Conservation (phyloP, 2,888 invertebrate species). For the Diaphora mendica region DNA sequence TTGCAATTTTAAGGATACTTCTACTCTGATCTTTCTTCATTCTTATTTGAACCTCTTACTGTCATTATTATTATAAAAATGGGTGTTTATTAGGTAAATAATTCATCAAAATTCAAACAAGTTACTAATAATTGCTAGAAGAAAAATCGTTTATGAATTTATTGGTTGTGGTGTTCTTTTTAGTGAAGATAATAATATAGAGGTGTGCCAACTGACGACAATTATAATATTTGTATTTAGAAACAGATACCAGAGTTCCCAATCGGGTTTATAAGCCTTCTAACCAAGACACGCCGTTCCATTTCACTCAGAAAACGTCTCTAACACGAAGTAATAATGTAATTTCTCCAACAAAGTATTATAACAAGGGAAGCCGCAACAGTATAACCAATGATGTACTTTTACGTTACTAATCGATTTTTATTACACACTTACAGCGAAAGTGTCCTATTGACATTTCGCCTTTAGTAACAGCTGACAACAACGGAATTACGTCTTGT, state of each 20-base stretch:
- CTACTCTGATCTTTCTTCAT: background rate
- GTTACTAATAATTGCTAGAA: background rate
- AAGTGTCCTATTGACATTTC: slow-evolving; percentile 42
- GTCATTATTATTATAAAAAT: background rate
- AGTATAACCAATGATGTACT: slow-evolving; percentile 28
- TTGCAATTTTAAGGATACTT: background rate
- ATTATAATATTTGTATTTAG: background rate
- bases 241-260: background rate
- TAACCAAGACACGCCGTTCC: background rate
- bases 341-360: slow-evolving; percentile 13
- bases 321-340: background rate
- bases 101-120: background rate
- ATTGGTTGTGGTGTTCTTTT: no score
- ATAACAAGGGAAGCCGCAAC: slow-evolving; percentile 13
- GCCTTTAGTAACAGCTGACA: slow-evolving; percentile 17
- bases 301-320: slow-evolving; percentile 4
- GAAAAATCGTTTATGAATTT: background rate
- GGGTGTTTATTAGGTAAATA: background rate
- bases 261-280: background rate
- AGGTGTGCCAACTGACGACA: background rate
- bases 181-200: no score
- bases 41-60: background rate
- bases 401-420: slow-evolving; percentile 35
- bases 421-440: slow-evolving; percentile 31
- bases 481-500: slow-evolving; percentile 34